Evolutionary conservation across 2,113 vertebrate species (phyloP), one percentile per base, ranked within the genome.

Genomic region (Anthoscopus minutus): DNA sequence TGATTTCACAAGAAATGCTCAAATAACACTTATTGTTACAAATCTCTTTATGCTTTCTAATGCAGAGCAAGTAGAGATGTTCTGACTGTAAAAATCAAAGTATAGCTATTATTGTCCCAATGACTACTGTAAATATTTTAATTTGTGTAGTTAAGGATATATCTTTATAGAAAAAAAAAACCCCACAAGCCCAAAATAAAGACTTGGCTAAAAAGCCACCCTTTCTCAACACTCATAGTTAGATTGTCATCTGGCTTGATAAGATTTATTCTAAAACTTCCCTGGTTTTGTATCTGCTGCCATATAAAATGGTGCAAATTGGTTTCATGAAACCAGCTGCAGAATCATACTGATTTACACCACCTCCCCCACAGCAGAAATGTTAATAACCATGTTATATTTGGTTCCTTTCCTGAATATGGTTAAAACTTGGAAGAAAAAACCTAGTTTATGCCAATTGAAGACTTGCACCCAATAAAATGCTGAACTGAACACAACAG

Each of bases 1-100:
- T 65, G 33, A 86, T 93, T 95, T 93, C 89, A 92, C 91, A 91
- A 91, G 91, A 94, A 95, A 96, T 78, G 67, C 66, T 74, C 64
- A 93, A 82, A 86, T 89, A 94, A 81, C 76, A 82, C 48, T 74
- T 74, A 77, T 96, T 91, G 81, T 91, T 87, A 91, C 82, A 85
- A 88, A 74, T 93, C 51, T 87, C 87, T 93, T 93, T 85, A 61
- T 94, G 73, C 45, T 93, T 78, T 64, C 66, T 77, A 94, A 92
- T 89, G 62, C 73, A 91, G 81, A 94, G 50, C 73, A 93, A 94
- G 87, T 86, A 62, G 58, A 94, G 37, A 92, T 69, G 64, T 73
- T 88, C 81, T 90, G 37, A 94, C n/a, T 87, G 38, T 69, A 91
- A 88, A 92, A 92, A 76, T 78, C 42, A 40, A 86, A 89, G 38